These are phyloP conservation scores for Pseudomyrmex pallidus DNA, from an alignment of 1,140 invertebrate species.

Conservation along the genomic window DNA sequence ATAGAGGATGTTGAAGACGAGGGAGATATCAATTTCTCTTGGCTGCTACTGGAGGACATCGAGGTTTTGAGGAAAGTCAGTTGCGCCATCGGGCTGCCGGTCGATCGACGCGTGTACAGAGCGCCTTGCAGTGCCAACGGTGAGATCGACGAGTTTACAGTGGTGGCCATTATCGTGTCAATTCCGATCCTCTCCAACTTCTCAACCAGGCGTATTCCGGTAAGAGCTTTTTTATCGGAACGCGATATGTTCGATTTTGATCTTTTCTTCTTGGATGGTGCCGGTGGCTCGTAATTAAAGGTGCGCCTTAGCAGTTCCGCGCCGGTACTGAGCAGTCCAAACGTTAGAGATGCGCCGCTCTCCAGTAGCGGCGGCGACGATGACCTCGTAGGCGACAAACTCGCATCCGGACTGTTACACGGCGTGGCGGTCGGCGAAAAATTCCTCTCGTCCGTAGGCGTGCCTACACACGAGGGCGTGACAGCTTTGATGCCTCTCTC, in stretches of 20 bases:
- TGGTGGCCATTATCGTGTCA: constrained; percentile 87
- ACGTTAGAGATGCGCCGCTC: constrained; percentile 86
- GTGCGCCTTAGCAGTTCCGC: constrained; percentile 91
- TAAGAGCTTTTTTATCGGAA: constrained; percentile 84
- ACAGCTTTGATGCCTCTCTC: constrained; percentile 92
- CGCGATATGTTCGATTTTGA: constrained; percentile 84
- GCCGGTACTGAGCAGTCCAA: constrained; percentile 89
- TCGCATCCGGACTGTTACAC: constrained; percentile 91
- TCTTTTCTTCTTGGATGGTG: constrained; percentile 80
- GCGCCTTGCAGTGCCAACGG: constrained; percentile 86
- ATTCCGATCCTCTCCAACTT: constrained; percentile 90
- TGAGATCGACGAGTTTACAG: constrained; percentile 82
- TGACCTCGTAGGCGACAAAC: constrained; percentile 86
- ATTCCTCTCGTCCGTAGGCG: constrained; percentile 88
- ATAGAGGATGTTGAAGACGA: constrained; percentile 77
- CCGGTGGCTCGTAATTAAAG: constrained; percentile 85
- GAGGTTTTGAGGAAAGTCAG: constrained; percentile 89
- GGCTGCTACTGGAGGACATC: constrained; percentile 81
- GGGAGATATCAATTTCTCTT: constrained; percentile 77
- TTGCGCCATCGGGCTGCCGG: constrained; percentile 90
- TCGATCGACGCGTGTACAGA: constrained; percentile 85
- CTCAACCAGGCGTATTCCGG: constrained; percentile 87
- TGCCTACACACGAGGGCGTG: constrained; percentile 87
- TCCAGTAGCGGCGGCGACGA: constrained; percentile 85
- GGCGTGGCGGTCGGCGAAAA: constrained; percentile 93